Conservation (phyloP, 2,113 vertebrate genomes). For the Vulpes ferrilata region DNA sequence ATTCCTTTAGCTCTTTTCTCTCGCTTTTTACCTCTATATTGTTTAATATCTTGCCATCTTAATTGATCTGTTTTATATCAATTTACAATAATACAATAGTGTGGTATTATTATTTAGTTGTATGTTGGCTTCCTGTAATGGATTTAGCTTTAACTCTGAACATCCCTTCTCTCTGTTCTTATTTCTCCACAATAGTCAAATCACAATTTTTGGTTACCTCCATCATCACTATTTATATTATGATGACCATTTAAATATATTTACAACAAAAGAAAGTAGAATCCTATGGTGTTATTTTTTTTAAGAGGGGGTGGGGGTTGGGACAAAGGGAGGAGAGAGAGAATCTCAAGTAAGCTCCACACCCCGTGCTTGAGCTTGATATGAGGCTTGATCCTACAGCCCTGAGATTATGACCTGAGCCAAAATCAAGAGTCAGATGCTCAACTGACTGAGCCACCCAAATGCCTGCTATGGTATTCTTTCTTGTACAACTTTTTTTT, state of each 20-base stretch:
- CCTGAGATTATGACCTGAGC: neutral
- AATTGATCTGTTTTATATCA: neutral
- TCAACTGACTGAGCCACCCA: neutral
- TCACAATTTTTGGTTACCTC: constrained; percentile 11
- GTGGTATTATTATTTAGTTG: neutral
- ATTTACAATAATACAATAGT: neutral
- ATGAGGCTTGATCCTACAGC: neutral
- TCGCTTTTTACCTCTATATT: neutral
- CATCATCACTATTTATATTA: neutral
- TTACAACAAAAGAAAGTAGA: neutral
- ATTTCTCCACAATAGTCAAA: neutral
- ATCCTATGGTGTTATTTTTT: constrained; percentile 2
- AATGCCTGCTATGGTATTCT: neutral
- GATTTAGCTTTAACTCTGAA: constrained; percentile 6
- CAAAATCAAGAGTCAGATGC: neutral
- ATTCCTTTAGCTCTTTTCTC: neutral
- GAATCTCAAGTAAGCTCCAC: no score
- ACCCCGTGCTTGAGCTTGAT: no score
- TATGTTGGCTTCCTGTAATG: neutral
- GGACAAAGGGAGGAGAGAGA: no score
- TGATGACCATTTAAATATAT: neutral
- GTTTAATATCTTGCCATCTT: neutral
- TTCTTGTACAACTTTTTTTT: neutral
- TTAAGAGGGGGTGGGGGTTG: neutral
- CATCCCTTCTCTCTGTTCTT: neutral